Evolutionary conservation across 2,113 vertebrate genomes (phyloP).

Genomic region (Vidua macroura): DNA sequence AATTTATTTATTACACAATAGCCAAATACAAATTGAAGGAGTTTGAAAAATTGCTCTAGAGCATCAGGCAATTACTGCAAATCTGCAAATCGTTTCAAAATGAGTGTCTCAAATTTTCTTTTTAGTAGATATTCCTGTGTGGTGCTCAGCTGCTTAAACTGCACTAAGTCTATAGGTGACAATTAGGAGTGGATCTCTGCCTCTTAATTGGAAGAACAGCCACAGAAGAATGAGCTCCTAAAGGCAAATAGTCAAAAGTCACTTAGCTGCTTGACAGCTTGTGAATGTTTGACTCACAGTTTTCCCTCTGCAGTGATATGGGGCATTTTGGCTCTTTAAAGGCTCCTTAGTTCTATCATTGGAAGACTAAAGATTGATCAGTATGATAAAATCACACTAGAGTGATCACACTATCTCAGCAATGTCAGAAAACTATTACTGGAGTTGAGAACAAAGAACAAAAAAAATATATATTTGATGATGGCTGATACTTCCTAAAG

Average conservation of each 20-base stretch:
- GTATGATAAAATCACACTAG: neutral
- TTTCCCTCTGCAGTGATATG: neutral
- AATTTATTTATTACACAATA: neutral
- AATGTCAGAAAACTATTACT: neutral
- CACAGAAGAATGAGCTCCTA: neutral
- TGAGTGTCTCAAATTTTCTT: neutral
- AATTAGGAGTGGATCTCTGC: neutral
- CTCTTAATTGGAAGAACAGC: neutral
- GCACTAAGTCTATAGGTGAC: neutral
- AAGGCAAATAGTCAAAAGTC: neutral
- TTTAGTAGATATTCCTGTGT: neutral
- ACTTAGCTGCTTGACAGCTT: neutral
- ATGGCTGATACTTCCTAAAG: neutral
- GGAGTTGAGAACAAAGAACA: neutral
- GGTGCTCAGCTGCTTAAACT: neutral
- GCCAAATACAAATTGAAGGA: neutral
- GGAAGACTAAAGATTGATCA: neutral
- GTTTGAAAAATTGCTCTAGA: neutral
- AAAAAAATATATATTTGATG: neutral
- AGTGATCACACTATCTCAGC: neutral
- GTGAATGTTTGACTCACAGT: neutral
- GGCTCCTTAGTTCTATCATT: neutral
- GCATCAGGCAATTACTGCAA: neutral
- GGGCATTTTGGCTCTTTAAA: neutral
- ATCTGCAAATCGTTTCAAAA: neutral